These are phyloP conservation scores for Hystrix cristata DNA, from an alignment of 2,113 vertebrate genomes.

Conservation along the genomic window DNA sequence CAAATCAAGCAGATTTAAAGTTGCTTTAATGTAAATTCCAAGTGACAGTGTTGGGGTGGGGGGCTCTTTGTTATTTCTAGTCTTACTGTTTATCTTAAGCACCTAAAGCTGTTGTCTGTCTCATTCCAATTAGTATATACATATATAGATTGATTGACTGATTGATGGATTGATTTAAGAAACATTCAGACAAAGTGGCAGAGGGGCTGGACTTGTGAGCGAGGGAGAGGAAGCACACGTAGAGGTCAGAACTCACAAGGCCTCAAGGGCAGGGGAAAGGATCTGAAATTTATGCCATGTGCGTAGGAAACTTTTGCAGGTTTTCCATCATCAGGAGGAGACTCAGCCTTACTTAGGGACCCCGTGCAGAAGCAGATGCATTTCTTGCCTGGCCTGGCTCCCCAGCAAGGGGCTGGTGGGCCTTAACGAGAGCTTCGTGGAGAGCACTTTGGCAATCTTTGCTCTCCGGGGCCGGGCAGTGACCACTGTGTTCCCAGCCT, in stretches of 20 bases:
- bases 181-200: neutral
- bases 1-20: neutral
- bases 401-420: neutral
- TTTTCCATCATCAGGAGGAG: neutral
- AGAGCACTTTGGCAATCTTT: neutral
- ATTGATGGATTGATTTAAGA: neutral
- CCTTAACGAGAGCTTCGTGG: too few relatives aligned
- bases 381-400: neutral
- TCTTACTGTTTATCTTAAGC: neutral
- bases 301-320: neutral
- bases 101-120: neutral
- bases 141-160: too few relatives aligned
- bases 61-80: neutral
- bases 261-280: too few relatives aligned
- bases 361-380: neutral
- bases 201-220: neutral
- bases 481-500: too few relatives aligned
- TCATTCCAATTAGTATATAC: neutral
- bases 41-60: accelerated
- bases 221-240: neutral
- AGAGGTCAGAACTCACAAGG: neutral
- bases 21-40: neutral
- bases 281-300: neutral
- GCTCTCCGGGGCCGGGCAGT: neutral
- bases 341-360: neutral